These are phyloP conservation scores for Perodicticus potto DNA, from an alignment of 2,797 vertebrate species.

Conservation along the genomic window DNA sequence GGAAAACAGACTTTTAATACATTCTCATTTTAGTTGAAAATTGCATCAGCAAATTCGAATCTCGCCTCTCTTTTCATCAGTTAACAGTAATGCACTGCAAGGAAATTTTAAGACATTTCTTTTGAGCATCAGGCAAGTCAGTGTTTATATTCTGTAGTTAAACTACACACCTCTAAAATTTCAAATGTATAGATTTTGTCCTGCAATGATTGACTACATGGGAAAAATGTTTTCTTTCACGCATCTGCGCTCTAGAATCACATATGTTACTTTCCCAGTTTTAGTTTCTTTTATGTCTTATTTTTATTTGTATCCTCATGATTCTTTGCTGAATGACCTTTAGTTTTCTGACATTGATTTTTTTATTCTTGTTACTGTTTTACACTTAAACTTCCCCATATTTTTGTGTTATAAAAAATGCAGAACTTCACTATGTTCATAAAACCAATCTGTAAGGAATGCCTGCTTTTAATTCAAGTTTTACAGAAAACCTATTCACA, in stretches of 20 bases:
- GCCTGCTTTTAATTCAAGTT: not conserved
- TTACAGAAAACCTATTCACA: not conserved
- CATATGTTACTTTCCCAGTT: not conserved
- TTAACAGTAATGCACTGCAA: not conserved
- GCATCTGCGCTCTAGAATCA: not conserved
- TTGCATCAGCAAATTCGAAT: not conserved
- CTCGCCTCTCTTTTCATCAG: not conserved
- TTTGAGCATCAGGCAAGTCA: not conserved
- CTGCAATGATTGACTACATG: not conserved
- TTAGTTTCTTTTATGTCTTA: not conserved
- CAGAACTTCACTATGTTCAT: not conserved
- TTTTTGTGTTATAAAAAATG: no score
- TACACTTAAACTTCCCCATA: not conserved
- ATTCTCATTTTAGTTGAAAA: not conserved
- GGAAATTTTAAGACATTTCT: constrained; percentile 6
- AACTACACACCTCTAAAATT: not conserved
- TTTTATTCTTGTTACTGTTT: not conserved
- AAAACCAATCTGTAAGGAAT: not conserved
- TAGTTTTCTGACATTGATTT: not conserved
- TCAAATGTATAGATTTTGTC: not conserved
- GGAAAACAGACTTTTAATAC: not conserved
- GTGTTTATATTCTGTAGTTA: not conserved
- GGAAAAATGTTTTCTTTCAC: not conserved
- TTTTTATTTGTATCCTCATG: not conserved
- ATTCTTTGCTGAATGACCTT: not conserved